phyloP scores from a whole-genome alignment of 2,888 invertebrate species.

The Synergus japonicus region DNA sequence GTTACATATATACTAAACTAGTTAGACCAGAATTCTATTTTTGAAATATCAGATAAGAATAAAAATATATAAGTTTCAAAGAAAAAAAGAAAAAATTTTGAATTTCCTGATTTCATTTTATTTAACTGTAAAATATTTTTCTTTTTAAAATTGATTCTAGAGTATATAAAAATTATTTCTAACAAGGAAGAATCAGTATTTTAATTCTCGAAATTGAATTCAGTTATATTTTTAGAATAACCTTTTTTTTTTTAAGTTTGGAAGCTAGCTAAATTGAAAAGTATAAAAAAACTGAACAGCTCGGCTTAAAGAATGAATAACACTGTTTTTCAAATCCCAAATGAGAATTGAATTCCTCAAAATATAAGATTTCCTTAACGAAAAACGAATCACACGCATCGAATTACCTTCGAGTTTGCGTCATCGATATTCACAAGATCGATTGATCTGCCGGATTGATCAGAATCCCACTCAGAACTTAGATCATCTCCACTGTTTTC shows the following conservation, averaged over 20 bases:
- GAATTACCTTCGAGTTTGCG: constrained; percentile 53
- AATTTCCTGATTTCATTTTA: background rate
- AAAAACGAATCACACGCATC: constrained; percentile 14
- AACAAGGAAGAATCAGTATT: background rate
- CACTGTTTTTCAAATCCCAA: background rate
- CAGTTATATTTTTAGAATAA: background rate
- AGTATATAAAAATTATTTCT: background rate
- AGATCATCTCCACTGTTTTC: constrained; percentile 95
- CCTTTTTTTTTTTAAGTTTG: background rate
- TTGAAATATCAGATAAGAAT: constrained; percentile 13
- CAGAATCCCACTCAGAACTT: constrained; percentile 95
- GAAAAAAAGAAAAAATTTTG: background rate
- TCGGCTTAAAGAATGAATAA: background rate
- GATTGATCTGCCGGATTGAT: constrained; percentile 73
- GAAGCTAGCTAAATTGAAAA: background rate
- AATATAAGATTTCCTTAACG: background rate
- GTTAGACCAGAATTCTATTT: constrained; percentile 19
- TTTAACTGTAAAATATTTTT: background rate
- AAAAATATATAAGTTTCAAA: background rate
- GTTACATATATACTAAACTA: background rate
- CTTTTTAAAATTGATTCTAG: too few relatives aligned
- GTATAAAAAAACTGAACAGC: background rate
- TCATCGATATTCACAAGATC: constrained; percentile 44
- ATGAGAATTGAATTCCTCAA: background rate
- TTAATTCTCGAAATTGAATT: background rate